phyloP scores from a whole-genome alignment of 2,113 vertebrate species.

The Erythrocercus mccallii region DNA sequence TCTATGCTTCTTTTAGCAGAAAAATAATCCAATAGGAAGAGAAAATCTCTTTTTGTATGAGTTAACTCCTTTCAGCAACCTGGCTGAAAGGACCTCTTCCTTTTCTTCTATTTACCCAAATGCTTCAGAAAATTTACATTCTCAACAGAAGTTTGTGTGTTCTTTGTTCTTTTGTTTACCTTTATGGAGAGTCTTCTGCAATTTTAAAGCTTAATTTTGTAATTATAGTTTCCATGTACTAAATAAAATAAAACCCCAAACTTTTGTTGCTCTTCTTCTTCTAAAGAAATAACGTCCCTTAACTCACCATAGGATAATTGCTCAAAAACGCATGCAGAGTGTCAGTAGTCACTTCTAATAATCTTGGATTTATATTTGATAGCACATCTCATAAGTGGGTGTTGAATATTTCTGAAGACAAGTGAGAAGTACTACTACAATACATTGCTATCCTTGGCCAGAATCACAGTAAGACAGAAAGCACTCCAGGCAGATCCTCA shows the following conservation, averaged over 20 bases:
- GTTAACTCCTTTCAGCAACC: neutral
- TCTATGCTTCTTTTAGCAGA: conserved; percentile 1
- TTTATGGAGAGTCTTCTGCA: neutral
- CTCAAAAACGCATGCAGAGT: neutral
- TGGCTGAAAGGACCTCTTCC: neutral
- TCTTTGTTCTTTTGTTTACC: neutral
- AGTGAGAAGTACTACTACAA: neutral
- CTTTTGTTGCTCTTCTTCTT: neutral
- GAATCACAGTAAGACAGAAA: neutral
- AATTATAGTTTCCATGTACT: neutral
- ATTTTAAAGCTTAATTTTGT: neutral
- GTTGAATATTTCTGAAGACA: neutral
- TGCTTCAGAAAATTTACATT: neutral
- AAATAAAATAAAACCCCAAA: neutral
- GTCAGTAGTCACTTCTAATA: neutral
- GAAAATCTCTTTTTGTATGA: neutral
- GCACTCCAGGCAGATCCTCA: neutral
- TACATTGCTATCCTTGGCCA: neutral
- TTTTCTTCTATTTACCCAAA: neutral
- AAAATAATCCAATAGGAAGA: neutral
- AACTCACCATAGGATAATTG: neutral
- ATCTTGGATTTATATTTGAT: neutral
- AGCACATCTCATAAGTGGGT: too few relatives aligned
- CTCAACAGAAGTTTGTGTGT: neutral
- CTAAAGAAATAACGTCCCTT: neutral